Evolutionary conservation across 2,113 vertebrate genomes (phyloP).

Genomic region (Echinops telfairi): DNA sequence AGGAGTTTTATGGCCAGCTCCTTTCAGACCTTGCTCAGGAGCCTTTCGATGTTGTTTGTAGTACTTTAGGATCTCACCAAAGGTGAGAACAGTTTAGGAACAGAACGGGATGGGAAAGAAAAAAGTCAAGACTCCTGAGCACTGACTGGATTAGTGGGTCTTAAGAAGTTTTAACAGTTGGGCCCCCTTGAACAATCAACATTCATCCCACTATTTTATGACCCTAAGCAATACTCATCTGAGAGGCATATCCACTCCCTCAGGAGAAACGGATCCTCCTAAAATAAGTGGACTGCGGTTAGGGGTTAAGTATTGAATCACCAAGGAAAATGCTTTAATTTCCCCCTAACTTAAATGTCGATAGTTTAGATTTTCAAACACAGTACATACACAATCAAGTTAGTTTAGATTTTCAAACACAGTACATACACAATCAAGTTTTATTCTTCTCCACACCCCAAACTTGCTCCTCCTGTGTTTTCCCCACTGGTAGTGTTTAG

Average conservation of each 20-base stretch:
- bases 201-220: background rate
- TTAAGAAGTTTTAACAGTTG: background rate
- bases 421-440: background rate
- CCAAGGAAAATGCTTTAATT: slow-evolving; percentile 21
- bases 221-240: background rate
- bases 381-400: background rate
- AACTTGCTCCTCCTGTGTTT: background rate
- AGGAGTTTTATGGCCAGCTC: background rate
- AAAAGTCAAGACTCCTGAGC: background rate
- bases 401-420: background rate
- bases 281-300: background rate
- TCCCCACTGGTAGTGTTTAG: background rate
- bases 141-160: background rate
- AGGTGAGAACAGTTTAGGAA: background rate
- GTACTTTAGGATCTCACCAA: background rate
- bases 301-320: background rate
- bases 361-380: background rate
- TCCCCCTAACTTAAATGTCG: background rate
- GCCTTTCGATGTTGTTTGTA: background rate
- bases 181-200: background rate
- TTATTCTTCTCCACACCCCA: background rate
- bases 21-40: background rate
- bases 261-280: background rate
- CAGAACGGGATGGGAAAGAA: background rate
- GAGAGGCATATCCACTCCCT: background rate